Evolutionary conservation across 2,113 vertebrate genomes (phyloP).

Genomic region (Gallinago media): DNA sequence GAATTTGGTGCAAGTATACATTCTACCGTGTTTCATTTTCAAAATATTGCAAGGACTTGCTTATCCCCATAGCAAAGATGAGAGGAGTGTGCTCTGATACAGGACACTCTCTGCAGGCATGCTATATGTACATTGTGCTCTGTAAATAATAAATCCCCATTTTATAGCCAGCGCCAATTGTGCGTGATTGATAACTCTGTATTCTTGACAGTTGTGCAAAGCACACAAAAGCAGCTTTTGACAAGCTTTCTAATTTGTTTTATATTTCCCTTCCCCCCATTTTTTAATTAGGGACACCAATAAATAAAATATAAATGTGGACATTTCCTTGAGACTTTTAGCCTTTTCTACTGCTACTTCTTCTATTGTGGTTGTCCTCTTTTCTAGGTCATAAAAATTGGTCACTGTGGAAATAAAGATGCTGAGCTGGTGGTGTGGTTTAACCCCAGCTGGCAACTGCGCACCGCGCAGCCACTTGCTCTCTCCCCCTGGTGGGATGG

Average conservation of each 20-base stretch:
- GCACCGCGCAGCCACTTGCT: neutral
- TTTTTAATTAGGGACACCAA: neutral
- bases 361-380: neutral
- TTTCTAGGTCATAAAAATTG: constrained; percentile 18
- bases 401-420: neutral
- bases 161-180: neutral
- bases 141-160: constrained; percentile 16
- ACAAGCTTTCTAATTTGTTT: neutral
- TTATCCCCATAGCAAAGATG: neutral
- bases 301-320: neutral
- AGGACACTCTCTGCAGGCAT: neutral
- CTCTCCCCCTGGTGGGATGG: neutral
- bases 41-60: neutral
- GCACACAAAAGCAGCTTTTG: neutral
- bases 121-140: neutral
- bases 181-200: neutral
- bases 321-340: neutral
- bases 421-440: neutral
- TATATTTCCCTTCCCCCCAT: neutral
- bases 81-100: neutral
- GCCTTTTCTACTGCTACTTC: neutral
- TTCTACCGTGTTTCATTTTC: neutral
- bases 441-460: neutral
- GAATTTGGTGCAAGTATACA: neutral
- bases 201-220: constrained; percentile 10